A percentile compares a stretch with the other conserved stretches of the same genome.
Conservation (phyloP, 2,113 vertebrate species). For the Eonycteris spelaea region DNA sequence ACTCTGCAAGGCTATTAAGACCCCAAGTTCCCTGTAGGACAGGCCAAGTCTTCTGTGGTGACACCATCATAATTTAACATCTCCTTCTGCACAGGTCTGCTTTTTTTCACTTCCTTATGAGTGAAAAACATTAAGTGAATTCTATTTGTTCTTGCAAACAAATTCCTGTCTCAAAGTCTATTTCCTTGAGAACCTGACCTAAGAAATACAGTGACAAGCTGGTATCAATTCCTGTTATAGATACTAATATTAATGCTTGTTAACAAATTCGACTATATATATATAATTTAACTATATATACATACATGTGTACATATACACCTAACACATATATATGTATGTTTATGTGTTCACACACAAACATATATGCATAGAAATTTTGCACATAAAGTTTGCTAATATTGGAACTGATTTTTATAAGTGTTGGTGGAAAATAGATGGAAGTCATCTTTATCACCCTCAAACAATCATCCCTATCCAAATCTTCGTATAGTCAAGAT, state of each 20-base stretch:
- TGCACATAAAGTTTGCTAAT: background rate
- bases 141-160: background rate
- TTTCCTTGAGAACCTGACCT: background rate
- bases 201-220: background rate
- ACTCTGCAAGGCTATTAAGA: background rate
- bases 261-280: background rate
- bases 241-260: background rate
- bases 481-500: background rate
- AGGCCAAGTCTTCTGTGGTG: background rate
- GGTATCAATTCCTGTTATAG: background rate
- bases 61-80: background rate
- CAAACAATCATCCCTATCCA: background rate
- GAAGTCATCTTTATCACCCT: background rate
- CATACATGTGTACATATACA: background rate
- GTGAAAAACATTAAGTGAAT: too few relatives aligned
- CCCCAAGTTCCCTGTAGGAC: background rate
- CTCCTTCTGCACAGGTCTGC: background rate
- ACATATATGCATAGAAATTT: background rate
- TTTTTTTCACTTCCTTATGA: background rate
- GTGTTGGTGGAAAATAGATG: background rate
- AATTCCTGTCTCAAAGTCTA: background rate
- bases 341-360: background rate
- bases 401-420: background rate
- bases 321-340: background rate
- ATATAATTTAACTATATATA: background rate